phyloP scores from a whole-genome alignment of 2,797 vertebrate genomes.

The Heliangelus exortis region DNA sequence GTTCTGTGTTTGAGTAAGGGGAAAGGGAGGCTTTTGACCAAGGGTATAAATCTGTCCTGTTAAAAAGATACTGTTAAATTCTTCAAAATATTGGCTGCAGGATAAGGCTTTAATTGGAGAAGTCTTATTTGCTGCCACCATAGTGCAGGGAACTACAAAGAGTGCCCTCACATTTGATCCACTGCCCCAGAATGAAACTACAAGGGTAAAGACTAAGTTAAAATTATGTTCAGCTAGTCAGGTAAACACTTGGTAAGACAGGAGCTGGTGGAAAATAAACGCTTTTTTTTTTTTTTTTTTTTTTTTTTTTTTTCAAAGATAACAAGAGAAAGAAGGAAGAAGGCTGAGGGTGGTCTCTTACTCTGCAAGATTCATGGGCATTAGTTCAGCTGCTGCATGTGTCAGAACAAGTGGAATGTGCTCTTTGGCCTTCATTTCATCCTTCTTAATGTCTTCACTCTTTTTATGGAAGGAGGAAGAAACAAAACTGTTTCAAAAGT shows the following conservation, averaged over 20 bases:
- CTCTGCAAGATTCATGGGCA: not conserved
- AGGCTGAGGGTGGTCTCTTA: not conserved
- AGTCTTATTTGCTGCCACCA: not conserved
- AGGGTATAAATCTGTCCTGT: not conserved
- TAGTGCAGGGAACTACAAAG: not conserved
- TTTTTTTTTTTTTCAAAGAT: not conserved
- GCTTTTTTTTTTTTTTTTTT: not conserved
- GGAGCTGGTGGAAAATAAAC: not conserved
- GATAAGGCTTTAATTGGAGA: not conserved
- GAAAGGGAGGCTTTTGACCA: not conserved
- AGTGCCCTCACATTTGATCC: not conserved
- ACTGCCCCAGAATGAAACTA: not conserved
- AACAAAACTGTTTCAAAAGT: constrained; percentile 14
- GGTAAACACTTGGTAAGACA: not conserved
- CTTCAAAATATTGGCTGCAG: not conserved
- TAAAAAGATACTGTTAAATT: not conserved
- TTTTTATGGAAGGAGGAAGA: not conserved
- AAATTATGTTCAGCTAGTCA: not conserved
- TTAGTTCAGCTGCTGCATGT: constrained; percentile 21
- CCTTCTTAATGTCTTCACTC: not conserved
- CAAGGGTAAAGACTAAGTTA: not conserved
- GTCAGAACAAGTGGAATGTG: constrained; percentile 32
- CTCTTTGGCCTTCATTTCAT: not conserved
- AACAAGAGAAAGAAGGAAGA: not conserved
- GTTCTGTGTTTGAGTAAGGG: not conserved